Base-by-base conservation (phyloP, 1,140 invertebrate species). In the Pogonomyrmex barbatus region DNA sequence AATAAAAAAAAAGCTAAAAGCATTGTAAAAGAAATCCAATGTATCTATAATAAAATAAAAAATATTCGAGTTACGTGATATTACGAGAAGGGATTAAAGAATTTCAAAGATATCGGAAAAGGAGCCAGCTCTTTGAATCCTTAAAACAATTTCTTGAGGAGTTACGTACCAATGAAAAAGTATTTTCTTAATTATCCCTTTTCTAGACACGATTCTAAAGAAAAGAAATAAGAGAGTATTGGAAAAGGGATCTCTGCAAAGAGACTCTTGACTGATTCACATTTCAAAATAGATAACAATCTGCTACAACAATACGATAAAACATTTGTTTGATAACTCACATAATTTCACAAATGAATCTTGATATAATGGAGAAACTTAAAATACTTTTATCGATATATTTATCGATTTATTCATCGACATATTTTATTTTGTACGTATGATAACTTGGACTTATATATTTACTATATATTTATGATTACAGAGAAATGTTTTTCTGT, bases 141-240 rank as follows among this genome's bases (percentile, higher is more conserved):
- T 42, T 58, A 58, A n/a, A 75, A 75, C 36, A 75, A 56, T 75
- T 75, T 75, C 71, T 42, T 52, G 36, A 45, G 54, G 54, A 58
- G 71, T 58, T 58, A 75, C 36, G 71, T 58, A 75, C 52, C 52
- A 75, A 75, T 58, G n/a, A 30, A 54, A 75, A 75, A 75, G 54
- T 58, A 75, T 75, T 75, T 75, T 3, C 36, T 58, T 75, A 75
- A 75, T 75, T 75, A 75, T 75, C 54, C 17, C 24, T 42, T n/a
- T 75, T 58, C 36, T 75, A 10, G 54, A 73, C n/a, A 75, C 39
- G 24, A 36, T 30, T 17, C 39, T 39, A 58, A 45, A 58, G 54
- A 75, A 75, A 58, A 58, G 71, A 75, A 75, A 75, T 58, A 75
- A n/a, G 36, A 30, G 54, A 58, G 71, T 58, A 75, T 75, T 75